A percentile compares a stretch with the other conserved stretches of the same genome.
phyloP scores from a whole-genome alignment of 2,797 vertebrate species.

The Coranthus polyacanthus region DNA sequence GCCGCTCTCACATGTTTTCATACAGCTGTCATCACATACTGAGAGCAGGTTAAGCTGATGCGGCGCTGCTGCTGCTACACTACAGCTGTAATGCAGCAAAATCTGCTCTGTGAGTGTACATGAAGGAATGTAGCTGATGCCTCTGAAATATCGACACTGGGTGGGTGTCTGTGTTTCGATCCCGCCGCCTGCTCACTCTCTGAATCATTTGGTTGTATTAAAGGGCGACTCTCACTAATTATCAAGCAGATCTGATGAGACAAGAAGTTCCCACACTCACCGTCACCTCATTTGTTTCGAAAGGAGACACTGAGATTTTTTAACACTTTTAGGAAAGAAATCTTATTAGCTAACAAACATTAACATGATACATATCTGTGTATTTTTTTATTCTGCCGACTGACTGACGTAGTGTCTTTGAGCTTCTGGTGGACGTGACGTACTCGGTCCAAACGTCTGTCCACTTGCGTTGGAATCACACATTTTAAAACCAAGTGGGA shows the following conservation, averaged over 20 bases:
- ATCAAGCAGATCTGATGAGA: conserved; percentile 1
- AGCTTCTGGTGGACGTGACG: too few species aligned
- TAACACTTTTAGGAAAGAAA: too few species aligned
- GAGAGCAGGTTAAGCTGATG: conserved; percentile 32
- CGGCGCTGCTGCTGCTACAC: background rate
- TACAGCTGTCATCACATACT: conserved; percentile 44
- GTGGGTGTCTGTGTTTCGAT: background rate
- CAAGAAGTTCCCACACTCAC: background rate
- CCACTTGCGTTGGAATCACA: too few species aligned
- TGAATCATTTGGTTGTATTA: background rate
- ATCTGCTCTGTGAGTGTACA: background rate
- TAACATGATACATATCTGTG: too few species aligned
- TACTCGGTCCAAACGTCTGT: too few species aligned
- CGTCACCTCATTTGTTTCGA: background rate
- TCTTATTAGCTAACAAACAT: too few species aligned
- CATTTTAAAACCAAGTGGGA: too few species aligned
- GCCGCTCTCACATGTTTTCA: conserved; percentile 39
- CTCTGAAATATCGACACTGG: conserved; percentile 42
- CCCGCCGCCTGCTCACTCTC: background rate
- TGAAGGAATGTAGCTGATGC: conserved; percentile 20
- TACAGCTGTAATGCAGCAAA: background rate
- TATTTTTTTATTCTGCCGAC: too few species aligned
- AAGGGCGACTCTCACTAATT: background rate
- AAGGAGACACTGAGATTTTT: too few species aligned
- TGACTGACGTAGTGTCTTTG: too few species aligned